Conservation (phyloP, 2,113 vertebrate genomes). For the Phyllostomus discolor region DNA sequence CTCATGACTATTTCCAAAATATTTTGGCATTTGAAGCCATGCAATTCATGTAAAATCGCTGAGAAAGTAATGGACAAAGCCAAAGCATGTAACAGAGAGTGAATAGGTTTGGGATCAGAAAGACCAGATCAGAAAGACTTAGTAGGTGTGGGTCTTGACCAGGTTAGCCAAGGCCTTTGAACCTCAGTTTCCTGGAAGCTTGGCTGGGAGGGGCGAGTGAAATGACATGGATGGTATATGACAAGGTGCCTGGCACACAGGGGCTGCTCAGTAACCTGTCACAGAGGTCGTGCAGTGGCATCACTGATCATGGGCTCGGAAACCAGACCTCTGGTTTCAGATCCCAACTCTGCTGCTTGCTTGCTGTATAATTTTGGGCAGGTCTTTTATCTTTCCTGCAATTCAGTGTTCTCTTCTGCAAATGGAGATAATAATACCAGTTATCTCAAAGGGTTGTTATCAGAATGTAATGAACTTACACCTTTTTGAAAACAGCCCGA, state of each 20-base stretch:
- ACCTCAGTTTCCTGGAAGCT: neutral
- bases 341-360: neutral
- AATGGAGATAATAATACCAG: neutral
- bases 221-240: neutral
- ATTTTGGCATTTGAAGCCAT: neutral
- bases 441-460: neutral
- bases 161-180: neutral
- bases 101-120: neutral
- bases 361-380: neutral
- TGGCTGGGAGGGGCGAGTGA: neutral
- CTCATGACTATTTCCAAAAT: neutral
- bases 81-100: neutral
- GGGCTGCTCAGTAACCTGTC: neutral
- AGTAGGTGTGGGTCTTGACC: neutral
- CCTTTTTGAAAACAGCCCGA: neutral
- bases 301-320: rapidly evolving
- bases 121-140: neutral
- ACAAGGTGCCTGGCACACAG: neutral
- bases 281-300: rapidly evolving
- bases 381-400: neutral
- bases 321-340: neutral
- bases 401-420: neutral
- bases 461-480: neutral
- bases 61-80: neutral
- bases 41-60: neutral